Base-by-base conservation (phyloP, 2,797 vertebrate genomes). In the Dendrocincla fuliginosa region DNA sequence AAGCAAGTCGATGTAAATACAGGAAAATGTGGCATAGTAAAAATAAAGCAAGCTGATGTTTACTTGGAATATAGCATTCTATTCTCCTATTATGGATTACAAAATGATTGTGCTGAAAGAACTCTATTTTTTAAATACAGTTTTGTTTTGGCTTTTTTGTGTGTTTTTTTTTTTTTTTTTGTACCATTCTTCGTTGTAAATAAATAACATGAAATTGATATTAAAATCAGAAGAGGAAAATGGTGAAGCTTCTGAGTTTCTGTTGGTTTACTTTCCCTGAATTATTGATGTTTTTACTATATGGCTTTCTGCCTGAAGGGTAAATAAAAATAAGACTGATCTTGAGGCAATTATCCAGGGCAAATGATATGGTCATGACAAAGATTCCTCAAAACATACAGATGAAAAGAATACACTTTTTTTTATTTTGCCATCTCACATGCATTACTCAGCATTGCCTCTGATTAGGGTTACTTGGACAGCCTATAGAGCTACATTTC, bases 241-340 rank as follows among this genome's bases (percentile, higher is more conserved):
- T 19, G 6, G 13, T 25, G 4, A 37, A 20, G 2, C 1, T 69
- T 60, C 33, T 47, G 16, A 3, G 6, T 1, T 5, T 71, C 44
- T n/a, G 6, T 64, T 61, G 2, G 9, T 41, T 78, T 74, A 8
- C 37, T 84, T 92, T n/a, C 15, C 16, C 3, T 28, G 37, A 28
- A 28, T 74, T 63, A 22, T 55, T 89, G 25, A 19, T 7, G 5
- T 42, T 18, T 47, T 65, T 37, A 46, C 11, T 46, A 13, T 57
- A 30, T 2, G 63, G 5, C 25, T 78, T 90, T 56, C 19, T 47
- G 17, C 46, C 24, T 75, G 16, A 89, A 78, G 42, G 41, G 8
- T 17, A 49, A 74, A 65, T 25, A 30, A 68, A 71, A 79, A 25
- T 33, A 56, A 5, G 6, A 14, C 13, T 60, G 28, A 39, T 33